Evolutionary conservation across 2,797 vertebrate genomes (phyloP), one percentile per base, ranked within the genome.

Genomic region (Ambastaia sidthimunki): DNA sequence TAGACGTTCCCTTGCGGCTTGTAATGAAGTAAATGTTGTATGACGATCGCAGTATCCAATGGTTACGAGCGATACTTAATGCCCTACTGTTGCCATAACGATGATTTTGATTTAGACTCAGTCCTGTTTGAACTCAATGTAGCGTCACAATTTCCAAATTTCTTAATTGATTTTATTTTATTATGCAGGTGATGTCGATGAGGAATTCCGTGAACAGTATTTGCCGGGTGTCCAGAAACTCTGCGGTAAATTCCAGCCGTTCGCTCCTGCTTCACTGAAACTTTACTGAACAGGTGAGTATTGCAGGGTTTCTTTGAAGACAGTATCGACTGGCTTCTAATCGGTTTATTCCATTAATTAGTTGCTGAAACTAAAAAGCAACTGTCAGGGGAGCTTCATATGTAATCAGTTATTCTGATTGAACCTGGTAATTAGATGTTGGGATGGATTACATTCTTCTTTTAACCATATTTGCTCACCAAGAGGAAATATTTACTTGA

Each of bases 271-370:
- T 84, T 28, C 73, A 55, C 72, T 47, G 23, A 37, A 74, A 80
- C 34, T 65, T 25, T 55, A 28, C 28, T 73, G 76, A 65, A 81
- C 77, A 74, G 86, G 80, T 85, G 65, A 85, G 73, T 77, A 54
- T 59, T 60, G 23, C 31, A 48, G 57, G 82, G 76, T 80, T 81
- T 50, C 65, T 81, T 78, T 74, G 9, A 74, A 55, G 59, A 77
- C 50, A 44, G 31, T 44, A 18, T 67, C 47, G 7, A 47, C 66
- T 47, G 21, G 7, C 23, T 70, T 68, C 37, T 25, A 5, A 55
- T 67, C 74, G 62, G 52, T 59, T 28, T 57, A 41, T 66, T 50
- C 13, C 48, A 31, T 23, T 79, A 59, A 85, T 65, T 7, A 74
- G 67, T 69, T 25, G 23, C 57, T 74, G 34, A 70, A 74, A 69